phyloP scores from a whole-genome alignment of 2,888 invertebrate genomes.

The Alcis repandata region DNA sequence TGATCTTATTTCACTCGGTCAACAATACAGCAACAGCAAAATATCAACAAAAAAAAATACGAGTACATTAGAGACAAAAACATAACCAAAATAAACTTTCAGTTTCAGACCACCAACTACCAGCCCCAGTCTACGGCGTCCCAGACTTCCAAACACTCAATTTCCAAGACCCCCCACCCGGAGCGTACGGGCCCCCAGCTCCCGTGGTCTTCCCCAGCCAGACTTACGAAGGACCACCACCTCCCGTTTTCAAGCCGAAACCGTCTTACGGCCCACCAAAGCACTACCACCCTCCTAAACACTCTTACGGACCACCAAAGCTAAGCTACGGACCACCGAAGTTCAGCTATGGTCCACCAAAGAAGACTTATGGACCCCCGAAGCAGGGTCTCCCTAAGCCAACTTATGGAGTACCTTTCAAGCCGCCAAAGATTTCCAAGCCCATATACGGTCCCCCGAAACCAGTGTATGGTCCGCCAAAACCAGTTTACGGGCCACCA shows the following conservation, averaged over 20 bases:
- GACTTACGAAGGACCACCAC: constrained; percentile 83
- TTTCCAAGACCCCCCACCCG: constrained; percentile 67
- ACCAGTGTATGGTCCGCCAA: constrained; percentile 78
- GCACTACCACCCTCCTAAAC: constrained; percentile 71
- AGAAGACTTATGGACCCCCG: constrained; percentile 66
- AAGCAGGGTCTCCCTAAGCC: constrained; percentile 67
- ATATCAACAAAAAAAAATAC: no score
- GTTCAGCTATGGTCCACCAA: constrained; percentile 67
- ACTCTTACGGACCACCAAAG: constrained; percentile 62
- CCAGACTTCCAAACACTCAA: constrained; percentile 74
- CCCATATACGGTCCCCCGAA: constrained; percentile 64
- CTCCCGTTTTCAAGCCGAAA: constrained; percentile 77
- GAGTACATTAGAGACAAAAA: no score
- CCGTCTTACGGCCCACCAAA: constrained; percentile 78
- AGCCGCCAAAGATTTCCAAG: constrained; percentile 65
- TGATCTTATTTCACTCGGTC: no score
- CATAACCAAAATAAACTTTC: background rate
- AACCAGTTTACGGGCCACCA: constrained; percentile 68
- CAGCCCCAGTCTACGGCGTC: constrained; percentile 87
- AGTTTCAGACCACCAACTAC: constrained; percentile 79
- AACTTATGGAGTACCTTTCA: constrained; percentile 69
- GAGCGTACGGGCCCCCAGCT: constrained; percentile 83
- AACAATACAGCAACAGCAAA: no score
- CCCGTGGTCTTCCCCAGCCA: constrained; percentile 76
- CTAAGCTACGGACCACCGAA: constrained; percentile 73